Percentiles rank a stretch among this genome's conserved stretches.
These are phyloP conservation scores for Philaethria dido DNA, from an alignment of 2,888 invertebrate species.

Conservation along the genomic window DNA sequence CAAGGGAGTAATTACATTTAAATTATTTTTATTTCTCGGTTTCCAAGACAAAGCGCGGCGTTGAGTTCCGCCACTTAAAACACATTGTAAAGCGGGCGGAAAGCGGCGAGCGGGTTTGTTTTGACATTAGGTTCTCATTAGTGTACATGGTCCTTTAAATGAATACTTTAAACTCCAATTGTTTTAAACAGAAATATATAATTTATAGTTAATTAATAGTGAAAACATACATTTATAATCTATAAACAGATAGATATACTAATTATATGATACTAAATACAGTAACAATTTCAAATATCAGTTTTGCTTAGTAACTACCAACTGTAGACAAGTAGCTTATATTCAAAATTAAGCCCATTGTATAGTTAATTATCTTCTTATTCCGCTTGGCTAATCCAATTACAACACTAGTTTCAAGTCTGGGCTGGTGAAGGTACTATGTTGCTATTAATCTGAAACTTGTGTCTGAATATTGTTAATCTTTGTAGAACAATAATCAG, in stretches of 20 bases:
- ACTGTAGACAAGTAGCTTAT: constrained; percentile 1
- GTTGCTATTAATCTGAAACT: background rate
- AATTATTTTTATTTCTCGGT: too few relatives aligned
- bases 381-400: constrained; percentile 19
- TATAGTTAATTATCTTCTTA: constrained; percentile 14
- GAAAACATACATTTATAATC: background rate
- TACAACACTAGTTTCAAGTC: background rate
- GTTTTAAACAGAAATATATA: too few relatives aligned
- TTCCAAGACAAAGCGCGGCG: too few relatives aligned
- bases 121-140: too few relatives aligned
- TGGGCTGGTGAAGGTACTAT: background rate
- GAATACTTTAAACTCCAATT: background rate
- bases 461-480: background rate
- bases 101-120: too few relatives aligned
- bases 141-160: too few relatives aligned
- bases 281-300: background rate
- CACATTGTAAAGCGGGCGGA: too few relatives aligned
- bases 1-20: too few relatives aligned
- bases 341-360: constrained; percentile 1
- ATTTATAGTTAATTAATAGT: background rate
- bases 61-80: too few relatives aligned
- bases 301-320: background rate
- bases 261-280: background rate
- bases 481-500: too few relatives aligned
- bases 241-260: background rate